Conservation (phyloP, 2,113 vertebrate species). For the Chaetodon auriga region DNA sequence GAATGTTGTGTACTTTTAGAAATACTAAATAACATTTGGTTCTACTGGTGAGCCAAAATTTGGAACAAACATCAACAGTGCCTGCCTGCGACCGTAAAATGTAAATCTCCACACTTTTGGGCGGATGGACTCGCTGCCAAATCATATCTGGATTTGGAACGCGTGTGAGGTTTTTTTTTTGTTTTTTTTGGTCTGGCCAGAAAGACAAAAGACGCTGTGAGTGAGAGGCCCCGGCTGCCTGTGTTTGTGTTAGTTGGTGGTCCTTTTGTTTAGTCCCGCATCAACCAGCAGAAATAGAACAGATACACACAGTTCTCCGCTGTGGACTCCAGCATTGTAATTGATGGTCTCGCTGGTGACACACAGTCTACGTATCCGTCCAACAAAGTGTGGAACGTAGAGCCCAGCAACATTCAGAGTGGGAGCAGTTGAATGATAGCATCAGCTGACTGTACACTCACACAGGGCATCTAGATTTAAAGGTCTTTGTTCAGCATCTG, state of each 20-base stretch:
- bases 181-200: neutral
- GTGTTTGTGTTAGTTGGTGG: conserved; percentile 65
- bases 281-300: conserved; percentile 60
- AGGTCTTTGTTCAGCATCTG: neutral
- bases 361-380: conserved; percentile 41
- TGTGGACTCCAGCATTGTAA: conserved; percentile 54
- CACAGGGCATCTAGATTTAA: neutral
- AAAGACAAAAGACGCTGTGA: conserved; percentile 32
- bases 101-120: conserved; percentile 20
- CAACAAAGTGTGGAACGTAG: conserved; percentile 23
- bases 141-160: neutral
- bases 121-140: neutral
- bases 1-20: conserved; percentile 12
- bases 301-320: conserved; percentile 18
- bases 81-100: conserved; percentile 3
- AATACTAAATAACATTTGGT: conserved; percentile 9
- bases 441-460: conserved; percentile 23
- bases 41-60: conserved; percentile 6
- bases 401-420: conserved; percentile 17
- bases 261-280: conserved; percentile 72
- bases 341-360: conserved; percentile 65
- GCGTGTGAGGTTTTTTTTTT: conserved; percentile 21
- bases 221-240: conserved; percentile 36
- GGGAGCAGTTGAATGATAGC: conserved; percentile 29
- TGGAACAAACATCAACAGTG: neutral